A percentile compares a stretch with the other conserved stretches of the same genome.
Evolutionary conservation across 2,797 vertebrate species (phyloP).

Genomic region (Natrix natrix): DNA sequence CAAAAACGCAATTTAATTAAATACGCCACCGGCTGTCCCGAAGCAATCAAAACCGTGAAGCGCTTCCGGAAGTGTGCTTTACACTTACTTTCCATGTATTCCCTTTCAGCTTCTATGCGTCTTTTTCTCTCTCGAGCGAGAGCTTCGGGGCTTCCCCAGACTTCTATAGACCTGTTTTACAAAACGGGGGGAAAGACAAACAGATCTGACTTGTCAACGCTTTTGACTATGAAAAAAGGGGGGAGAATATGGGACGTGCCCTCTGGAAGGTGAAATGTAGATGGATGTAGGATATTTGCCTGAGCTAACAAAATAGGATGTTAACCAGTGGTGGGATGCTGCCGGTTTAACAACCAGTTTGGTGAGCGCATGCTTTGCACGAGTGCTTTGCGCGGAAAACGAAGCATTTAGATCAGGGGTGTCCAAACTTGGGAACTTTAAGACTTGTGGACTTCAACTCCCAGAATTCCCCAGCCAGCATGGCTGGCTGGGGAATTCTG

Average conservation of each 20-base stretch:
- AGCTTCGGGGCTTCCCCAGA: conserved; percentile 96
- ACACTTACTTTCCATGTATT: conserved; percentile 91
- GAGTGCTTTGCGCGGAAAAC: no score
- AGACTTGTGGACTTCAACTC: no score
- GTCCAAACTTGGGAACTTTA: no score
- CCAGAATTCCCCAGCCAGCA: no score
- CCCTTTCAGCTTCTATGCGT: conserved; percentile 88
- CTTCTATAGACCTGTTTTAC: conserved; percentile 84
- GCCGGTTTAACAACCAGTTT: no score
- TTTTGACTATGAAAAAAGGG: not conserved
- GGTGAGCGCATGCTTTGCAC: no score
- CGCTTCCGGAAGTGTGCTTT: not conserved
- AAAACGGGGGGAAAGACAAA: not conserved
- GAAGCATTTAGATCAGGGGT: no score
- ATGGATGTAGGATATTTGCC: not conserved
- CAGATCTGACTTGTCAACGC: not conserved
- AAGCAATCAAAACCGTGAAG: not conserved
- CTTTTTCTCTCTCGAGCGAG: conserved; percentile 88
- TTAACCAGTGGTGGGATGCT: not conserved
- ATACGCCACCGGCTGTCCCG: not conserved
- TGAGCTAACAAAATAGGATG: not conserved
- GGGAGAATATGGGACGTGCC: no score
- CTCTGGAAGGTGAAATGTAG: not conserved
- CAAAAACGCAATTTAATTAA: not conserved
- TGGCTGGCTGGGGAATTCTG: no score